Conservation (phyloP, 1,140 invertebrate species). For the Lucilia cuprina region DNA sequence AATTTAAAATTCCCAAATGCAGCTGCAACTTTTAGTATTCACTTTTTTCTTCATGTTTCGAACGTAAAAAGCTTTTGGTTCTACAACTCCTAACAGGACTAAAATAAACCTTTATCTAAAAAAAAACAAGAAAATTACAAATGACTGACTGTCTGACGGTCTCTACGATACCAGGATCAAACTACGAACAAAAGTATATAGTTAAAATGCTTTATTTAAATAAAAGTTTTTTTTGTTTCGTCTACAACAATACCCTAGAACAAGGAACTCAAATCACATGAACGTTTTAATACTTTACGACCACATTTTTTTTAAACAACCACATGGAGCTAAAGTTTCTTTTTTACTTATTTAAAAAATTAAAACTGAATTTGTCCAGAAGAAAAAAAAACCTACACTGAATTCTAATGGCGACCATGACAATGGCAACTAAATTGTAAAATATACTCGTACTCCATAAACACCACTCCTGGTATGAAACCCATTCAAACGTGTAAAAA, state of each 20-base stretch:
- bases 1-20: slow-evolving; percentile 14
- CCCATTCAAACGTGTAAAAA: too few relatives aligned
- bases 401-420: neutral
- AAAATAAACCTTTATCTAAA: neutral
- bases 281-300: slow-evolving; percentile 8
- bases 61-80: neutral
- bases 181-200: neutral
- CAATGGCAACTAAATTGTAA: neutral
- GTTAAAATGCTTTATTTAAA: neutral
- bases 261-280: neutral
- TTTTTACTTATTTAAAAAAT: neutral
- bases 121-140: neutral
- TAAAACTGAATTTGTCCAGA: neutral
- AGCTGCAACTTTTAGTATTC: neutral
- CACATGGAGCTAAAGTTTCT: neutral
- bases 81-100: too few relatives aligned
- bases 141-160: too few relatives aligned
- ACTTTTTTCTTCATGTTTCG: neutral
- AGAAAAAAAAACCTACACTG: neutral
- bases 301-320: neutral
- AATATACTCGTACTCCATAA: too few relatives aligned
- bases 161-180: neutral
- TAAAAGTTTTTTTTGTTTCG: neutral
- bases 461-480: too few relatives aligned
- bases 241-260: neutral